phyloP scores from a whole-genome alignment of 2,797 vertebrate genomes.

The Gymnoscopelus braueri region DNA sequence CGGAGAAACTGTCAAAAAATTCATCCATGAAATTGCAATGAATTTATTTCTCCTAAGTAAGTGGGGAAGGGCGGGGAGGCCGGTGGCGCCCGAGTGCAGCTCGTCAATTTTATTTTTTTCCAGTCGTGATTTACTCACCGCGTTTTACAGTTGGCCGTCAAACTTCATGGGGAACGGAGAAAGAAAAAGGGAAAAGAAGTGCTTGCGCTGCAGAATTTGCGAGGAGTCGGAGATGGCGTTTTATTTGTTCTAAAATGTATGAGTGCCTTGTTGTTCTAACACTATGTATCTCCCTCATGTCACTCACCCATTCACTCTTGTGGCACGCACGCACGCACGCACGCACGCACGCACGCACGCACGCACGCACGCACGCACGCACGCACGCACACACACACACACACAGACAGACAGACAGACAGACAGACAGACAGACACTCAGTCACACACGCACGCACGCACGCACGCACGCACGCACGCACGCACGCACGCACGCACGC shows the following conservation, averaged over 20 bases:
- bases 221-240: slow-evolving; percentile 50
- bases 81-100: slow-evolving; percentile 39
- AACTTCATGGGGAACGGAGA: slow-evolving; percentile 49
- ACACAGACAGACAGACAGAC: background rate
- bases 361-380: slow-evolving; percentile 2
- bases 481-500: no score
- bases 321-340: no score
- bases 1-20: no score
- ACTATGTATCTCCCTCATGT: slow-evolving; percentile 15
- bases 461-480: background rate
- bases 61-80: no score
- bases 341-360: background rate
- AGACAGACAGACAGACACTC: background rate
- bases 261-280: slow-evolving; percentile 17
- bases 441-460: no score
- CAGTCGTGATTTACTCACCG: slow-evolving; percentile 54
- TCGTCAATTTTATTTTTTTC: slow-evolving; percentile 58
- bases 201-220: slow-evolving; percentile 58
- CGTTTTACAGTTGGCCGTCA: slow-evolving; percentile 61
- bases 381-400: slow-evolving; percentile 1
- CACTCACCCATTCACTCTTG: slow-evolving; percentile 22
- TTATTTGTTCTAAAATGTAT: slow-evolving; percentile 57
- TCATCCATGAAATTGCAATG: no score
- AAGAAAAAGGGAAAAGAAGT: slow-evolving; percentile 36
- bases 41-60: no score